Evolutionary conservation across 2,888 invertebrate genomes (phyloP).

Genomic region (Odontothrips loti): DNA sequence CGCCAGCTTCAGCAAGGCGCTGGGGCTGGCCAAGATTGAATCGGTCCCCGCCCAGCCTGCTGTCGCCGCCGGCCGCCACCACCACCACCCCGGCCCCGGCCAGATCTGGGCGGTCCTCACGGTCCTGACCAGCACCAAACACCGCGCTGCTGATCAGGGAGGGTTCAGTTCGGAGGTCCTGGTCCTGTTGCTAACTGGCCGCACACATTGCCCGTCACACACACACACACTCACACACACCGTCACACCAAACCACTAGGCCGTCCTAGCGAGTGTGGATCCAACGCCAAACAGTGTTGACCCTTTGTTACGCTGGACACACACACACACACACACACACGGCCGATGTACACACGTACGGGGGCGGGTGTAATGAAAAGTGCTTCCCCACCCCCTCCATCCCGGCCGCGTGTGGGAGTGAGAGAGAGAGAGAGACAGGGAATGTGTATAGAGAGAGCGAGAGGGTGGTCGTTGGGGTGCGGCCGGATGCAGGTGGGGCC

Average conservation of each 20-base stretch:
- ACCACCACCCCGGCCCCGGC: background rate
- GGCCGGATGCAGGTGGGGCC: too few relatives aligned
- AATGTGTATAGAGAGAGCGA: too few relatives aligned
- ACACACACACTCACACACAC: background rate
- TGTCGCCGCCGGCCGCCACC: too few relatives aligned
- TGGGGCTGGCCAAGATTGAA: too few relatives aligned
- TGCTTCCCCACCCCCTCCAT: background rate
- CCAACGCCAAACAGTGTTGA: background rate
- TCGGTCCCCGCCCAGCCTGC: too few relatives aligned
- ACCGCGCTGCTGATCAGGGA: background rate
- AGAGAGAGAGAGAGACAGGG: too few relatives aligned
- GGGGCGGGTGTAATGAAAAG: constrained; percentile 3
- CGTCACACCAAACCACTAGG: background rate
- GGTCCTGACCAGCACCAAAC: background rate
- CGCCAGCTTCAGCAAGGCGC: too few relatives aligned
- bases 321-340: background rate
- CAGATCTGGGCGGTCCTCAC: background rate
- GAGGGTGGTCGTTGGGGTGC: too few relatives aligned
- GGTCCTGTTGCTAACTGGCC: background rate
- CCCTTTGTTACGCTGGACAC: background rate
- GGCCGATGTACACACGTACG: background rate
- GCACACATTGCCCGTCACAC: background rate
- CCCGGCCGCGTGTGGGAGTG: background rate
- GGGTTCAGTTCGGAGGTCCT: too few relatives aligned
- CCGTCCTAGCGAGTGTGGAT: background rate